Percentiles rank a stretch among this genome's conserved stretches.
Evolutionary conservation across 2,113 vertebrate genomes (phyloP).

Genomic region (Platichthys flesus): DNA sequence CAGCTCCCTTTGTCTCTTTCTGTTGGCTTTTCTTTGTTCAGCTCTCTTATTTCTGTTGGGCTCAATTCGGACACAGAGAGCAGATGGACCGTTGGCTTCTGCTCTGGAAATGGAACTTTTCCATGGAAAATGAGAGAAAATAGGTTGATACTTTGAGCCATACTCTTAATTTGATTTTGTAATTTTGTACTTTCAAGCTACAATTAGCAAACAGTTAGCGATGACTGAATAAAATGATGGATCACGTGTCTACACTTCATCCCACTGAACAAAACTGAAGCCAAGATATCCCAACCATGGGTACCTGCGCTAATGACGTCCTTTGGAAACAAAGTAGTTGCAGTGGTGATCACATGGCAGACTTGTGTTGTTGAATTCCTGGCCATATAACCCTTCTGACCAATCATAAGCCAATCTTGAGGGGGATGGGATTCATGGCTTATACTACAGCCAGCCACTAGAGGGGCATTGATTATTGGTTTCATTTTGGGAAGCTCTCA

Average conservation of each 20-base stretch:
- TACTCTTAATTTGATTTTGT: background rate
- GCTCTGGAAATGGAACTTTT: conserved; percentile 6
- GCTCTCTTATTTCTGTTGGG: conserved; percentile 20
- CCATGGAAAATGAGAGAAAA: background rate
- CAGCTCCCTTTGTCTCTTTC: conserved; percentile 44
- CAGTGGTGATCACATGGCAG: background rate
- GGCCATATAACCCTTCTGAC: background rate
- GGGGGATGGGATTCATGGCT: background rate
- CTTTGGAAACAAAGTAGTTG: background rate
- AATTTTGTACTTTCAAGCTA: background rate
- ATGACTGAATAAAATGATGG: background rate
- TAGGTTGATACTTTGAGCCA: background rate
- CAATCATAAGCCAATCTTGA: background rate
- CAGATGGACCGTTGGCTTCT: conserved; percentile 7
- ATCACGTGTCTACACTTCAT: background rate
- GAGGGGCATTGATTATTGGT: background rate
- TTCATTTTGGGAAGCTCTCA: too few species aligned
- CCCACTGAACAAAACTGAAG: background rate
- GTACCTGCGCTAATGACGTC: background rate
- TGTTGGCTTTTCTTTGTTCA: conserved; percentile 31
- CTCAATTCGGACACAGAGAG: conserved; percentile 19
- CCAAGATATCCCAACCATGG: background rate
- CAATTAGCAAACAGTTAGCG: background rate
- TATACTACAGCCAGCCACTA: background rate
- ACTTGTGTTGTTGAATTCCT: background rate